These are phyloP conservation scores for Tapirus indicus DNA, from an alignment of 2,797 vertebrate species.

Conservation along the genomic window DNA sequence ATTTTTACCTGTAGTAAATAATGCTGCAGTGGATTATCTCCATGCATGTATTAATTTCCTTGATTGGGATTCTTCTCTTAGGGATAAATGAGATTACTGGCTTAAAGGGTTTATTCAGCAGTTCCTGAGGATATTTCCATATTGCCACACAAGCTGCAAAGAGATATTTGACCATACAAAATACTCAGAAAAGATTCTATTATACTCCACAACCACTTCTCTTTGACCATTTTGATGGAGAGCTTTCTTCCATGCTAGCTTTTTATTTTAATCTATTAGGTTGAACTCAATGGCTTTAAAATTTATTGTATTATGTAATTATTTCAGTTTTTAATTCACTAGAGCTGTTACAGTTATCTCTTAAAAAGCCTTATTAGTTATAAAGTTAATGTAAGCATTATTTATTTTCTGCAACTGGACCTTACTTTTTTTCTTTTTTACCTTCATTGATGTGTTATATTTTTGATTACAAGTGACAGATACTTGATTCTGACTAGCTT, in stretches of 20 bases:
- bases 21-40: not conserved
- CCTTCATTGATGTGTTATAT: not conserved
- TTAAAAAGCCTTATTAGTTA: not conserved
- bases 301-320: not conserved
- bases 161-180: not conserved
- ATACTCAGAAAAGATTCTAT: not conserved
- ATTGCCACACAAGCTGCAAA: not conserved
- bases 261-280: conserved; percentile 1
- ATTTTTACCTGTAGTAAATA: conserved; percentile 38
- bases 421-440: not conserved
- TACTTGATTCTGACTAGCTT: not conserved
- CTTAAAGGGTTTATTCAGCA: not conserved
- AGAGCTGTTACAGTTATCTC: not conserved
- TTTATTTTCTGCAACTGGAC: not conserved
- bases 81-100: not conserved
- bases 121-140: not conserved
- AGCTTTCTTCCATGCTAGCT: not conserved
- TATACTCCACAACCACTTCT: not conserved
- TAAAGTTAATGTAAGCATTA: not conserved
- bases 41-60: not conserved
- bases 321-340: not conserved
- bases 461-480: not conserved
- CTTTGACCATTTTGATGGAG: not conserved
- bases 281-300: not conserved
- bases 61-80: not conserved